A percentile compares a stretch with the other conserved stretches of the same genome.
These are phyloP conservation scores for Hippocampus mohnikei DNA, from an alignment of 2,113 vertebrate species.

Conservation along the genomic window DNA sequence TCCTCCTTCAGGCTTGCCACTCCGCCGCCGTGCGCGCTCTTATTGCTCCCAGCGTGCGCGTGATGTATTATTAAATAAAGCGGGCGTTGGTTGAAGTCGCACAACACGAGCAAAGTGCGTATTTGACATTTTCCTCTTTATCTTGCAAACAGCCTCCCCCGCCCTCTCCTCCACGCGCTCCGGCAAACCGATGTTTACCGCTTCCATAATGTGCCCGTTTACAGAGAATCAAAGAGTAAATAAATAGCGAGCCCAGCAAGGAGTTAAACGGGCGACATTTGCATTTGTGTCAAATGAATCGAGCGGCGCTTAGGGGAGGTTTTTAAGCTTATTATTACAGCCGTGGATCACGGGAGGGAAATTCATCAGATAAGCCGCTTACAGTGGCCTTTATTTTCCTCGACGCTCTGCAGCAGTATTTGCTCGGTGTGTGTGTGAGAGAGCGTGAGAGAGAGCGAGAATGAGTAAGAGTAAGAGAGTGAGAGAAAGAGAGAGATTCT, in stretches of 20 bases:
- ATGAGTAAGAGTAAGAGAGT: constrained; percentile 10
- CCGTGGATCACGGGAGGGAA: constrained; percentile 49
- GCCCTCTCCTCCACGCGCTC: background rate
- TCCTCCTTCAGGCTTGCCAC: constrained; percentile 8
- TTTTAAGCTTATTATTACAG: constrained; percentile 49
- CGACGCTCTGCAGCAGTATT: constrained; percentile 49
- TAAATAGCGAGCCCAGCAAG: background rate
- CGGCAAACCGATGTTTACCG: background rate
- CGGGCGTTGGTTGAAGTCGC: constrained; percentile 17
- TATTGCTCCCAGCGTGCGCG: constrained; percentile 1
- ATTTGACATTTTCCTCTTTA: constrained; percentile 28
- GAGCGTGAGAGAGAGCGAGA: background rate
- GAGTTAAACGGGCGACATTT: constrained; percentile 29
- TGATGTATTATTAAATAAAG: constrained; percentile 33
- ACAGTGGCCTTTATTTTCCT: constrained; percentile 52
- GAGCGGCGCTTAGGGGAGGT: constrained; percentile 32
- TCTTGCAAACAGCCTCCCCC: constrained; percentile 11
- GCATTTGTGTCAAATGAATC: constrained; percentile 46
- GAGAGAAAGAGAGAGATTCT: constrained; percentile 25
- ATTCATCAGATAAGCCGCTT: constrained; percentile 66
- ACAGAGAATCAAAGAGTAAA: constrained; percentile 17
- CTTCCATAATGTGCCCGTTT: background rate
- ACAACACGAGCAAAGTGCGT: constrained; percentile 14
- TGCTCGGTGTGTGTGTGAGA: constrained; percentile 20
- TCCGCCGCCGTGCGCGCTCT: constrained; percentile 11